Percentiles rank a stretch among this genome's conserved stretches.
Evolutionary conservation across 2,113 vertebrate genomes (phyloP).

Genomic region (Aspiorhynchus laticeps): DNA sequence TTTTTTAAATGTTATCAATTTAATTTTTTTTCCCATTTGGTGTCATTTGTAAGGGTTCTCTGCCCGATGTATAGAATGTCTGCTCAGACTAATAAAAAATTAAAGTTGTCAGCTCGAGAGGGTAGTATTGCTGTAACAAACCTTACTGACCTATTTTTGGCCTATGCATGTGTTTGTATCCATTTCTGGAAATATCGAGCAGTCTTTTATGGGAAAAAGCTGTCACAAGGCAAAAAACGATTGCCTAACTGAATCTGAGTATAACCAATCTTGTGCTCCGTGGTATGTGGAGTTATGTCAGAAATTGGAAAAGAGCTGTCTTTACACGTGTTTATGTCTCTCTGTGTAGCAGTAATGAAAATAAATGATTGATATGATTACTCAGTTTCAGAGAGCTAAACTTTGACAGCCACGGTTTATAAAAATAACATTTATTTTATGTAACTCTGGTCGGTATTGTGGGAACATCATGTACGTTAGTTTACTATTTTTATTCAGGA

Average conservation of each 20-base stretch:
- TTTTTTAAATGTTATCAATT: not conserved
- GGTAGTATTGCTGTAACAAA: constrained; percentile 16
- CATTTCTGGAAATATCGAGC: not conserved
- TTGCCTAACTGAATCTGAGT: not conserved
- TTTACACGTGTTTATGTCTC: not conserved
- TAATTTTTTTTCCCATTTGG: too few species aligned
- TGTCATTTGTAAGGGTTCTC: not conserved
- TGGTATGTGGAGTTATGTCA: not conserved
- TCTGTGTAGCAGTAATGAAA: not conserved
- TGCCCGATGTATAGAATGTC: constrained; percentile 15
- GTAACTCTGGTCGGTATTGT: not conserved
- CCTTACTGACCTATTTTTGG: constrained; percentile 3
- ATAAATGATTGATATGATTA: not conserved
- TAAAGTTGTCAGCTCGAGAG: not conserved
- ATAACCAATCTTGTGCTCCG: not conserved
- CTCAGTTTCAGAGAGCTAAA: not conserved
- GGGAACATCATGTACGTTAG: not conserved
- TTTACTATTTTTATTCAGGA: not conserved
- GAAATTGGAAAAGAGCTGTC: not conserved
- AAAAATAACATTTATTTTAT: not conserved
- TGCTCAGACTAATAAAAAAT: constrained; percentile 20
- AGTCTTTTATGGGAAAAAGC: not conserved
- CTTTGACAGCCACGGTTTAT: not conserved
- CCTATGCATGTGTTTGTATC: not conserved
- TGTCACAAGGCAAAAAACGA: constrained; percentile 3